A percentile compares a stretch with the other conserved stretches of the same genome.
These are phyloP conservation scores for Volucella zonaria DNA, from an alignment of 2,888 invertebrate species.

Conservation along the genomic window DNA sequence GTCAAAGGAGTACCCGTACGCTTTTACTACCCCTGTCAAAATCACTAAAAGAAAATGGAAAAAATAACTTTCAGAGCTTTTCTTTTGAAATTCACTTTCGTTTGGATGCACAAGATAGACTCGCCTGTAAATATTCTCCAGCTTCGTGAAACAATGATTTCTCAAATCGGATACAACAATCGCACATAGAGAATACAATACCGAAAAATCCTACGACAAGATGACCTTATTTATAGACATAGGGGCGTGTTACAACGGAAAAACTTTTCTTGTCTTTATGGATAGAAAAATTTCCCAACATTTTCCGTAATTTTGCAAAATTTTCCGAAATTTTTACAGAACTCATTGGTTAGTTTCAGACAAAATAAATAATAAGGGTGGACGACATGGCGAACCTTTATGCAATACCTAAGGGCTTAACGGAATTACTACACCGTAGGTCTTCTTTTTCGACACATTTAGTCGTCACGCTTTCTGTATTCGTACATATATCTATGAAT, in stretches of 20 bases:
- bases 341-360: neutral
- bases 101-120: constrained; percentile 29
- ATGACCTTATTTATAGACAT: constrained; percentile 73
- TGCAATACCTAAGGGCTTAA: neutral
- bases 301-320: constrained; percentile 4
- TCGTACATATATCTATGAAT: neutral
- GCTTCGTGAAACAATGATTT: constrained; percentile 66
- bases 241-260: constrained; percentile 68
- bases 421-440: neutral
- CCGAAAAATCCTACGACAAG: constrained; percentile 59
- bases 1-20: neutral
- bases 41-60: neutral
- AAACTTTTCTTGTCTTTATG: constrained; percentile 29
- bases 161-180: constrained; percentile 35
- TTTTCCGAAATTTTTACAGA: constrained; percentile 8
- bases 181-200: constrained; percentile 59
- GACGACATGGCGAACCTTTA: constrained; percentile 50
- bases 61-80: constrained; percentile 53
- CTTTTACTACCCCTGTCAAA: constrained; percentile 7
- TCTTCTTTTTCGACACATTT: neutral
- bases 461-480: neutral
- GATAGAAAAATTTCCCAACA: constrained; percentile 44
- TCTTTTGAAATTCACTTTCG: constrained; percentile 58
- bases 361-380: neutral
- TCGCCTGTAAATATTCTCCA: constrained; percentile 59